These are phyloP conservation scores for Ditylenchus dipsaci DNA, from an alignment of 1,140 invertebrate genomes.

Conservation along the genomic window DNA sequence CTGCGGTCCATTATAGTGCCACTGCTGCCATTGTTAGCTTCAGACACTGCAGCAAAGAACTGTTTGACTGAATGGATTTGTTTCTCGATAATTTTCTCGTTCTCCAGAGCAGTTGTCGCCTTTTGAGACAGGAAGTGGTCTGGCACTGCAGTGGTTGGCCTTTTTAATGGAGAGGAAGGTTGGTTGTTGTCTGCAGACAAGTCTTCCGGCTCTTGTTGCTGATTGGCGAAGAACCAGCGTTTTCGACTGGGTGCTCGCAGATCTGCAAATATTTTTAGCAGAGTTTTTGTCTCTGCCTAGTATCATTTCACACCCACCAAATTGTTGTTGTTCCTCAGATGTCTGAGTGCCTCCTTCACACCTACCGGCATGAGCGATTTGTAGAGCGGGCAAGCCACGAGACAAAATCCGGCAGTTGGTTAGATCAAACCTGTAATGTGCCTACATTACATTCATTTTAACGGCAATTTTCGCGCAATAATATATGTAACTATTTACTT, in stretches of 20 bases:
- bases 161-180: neutral
- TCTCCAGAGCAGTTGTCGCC: too few species aligned
- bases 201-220: constrained; percentile 2
- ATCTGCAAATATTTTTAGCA: neutral
- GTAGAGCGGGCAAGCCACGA: constrained; percentile 20
- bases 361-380: constrained; percentile 11
- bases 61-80: too few species aligned
- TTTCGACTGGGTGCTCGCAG: constrained; percentile 7
- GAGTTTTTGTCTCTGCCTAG: neutral
- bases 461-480: neutral
- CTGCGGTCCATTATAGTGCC: too few species aligned
- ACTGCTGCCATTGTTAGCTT: too few species aligned
- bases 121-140: too few species aligned
- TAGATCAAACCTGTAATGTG: constrained; percentile 22
- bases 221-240: neutral
- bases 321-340: too few species aligned
- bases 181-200: neutral
- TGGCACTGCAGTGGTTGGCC: too few species aligned
- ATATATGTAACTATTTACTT: constrained; percentile 30
- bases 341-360: too few species aligned
- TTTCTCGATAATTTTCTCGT: too few species aligned
- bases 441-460: neutral
- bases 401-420: constrained; percentile 22
- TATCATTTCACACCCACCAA: too few species aligned
- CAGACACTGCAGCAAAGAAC: too few species aligned